phyloP scores from a whole-genome alignment of 2,797 vertebrate species.

The Macrochelys suwanniensis region DNA sequence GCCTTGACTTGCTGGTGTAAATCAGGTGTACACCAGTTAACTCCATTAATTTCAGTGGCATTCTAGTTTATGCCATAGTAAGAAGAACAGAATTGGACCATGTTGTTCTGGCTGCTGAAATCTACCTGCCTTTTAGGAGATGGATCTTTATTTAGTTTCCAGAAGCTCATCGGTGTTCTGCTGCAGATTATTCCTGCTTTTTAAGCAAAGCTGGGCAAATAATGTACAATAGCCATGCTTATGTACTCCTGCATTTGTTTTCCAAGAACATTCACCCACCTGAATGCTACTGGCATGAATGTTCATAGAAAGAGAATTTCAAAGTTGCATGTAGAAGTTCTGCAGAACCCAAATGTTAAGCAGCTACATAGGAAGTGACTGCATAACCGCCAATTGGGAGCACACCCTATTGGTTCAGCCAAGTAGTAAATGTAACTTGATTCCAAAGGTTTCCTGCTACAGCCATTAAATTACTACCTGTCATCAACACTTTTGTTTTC shows the following conservation, averaged over 20 bases:
- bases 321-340: neutral
- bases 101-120: neutral
- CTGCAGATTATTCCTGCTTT: neutral
- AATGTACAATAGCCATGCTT: neutral
- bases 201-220: neutral
- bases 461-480: neutral
- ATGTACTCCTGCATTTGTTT: neutral
- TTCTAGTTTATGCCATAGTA: neutral
- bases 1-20: neutral
- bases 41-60: neutral
- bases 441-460: neutral
- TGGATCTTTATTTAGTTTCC: neutral
- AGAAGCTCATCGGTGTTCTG: neutral
- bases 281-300: neutral
- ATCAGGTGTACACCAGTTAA: neutral
- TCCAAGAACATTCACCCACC: neutral
- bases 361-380: neutral
- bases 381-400: neutral
- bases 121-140: neutral
- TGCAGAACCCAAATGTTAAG: neutral
- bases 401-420: neutral
- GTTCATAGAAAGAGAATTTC: neutral
- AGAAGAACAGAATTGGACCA: neutral
- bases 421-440: neutral
- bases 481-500: neutral